A percentile compares a stretch with the other conserved stretches of the same genome.
Evolutionary conservation across 2,888 invertebrate species (phyloP).

Genomic region (Pelosia muscerda): DNA sequence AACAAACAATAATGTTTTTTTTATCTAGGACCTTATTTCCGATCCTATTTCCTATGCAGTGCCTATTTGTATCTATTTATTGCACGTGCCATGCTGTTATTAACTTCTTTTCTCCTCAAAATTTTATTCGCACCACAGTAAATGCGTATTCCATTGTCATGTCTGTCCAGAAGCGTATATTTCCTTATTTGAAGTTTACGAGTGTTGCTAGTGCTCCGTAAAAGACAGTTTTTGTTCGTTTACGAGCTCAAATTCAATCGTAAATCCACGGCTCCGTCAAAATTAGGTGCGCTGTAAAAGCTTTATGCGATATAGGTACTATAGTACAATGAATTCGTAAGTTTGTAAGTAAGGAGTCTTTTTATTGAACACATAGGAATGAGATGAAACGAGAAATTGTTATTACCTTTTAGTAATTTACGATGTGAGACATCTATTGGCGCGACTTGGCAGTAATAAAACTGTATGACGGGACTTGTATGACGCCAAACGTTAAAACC

Average conservation of each 20-base stretch:
- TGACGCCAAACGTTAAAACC: too few species aligned
- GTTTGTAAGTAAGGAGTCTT: conserved; percentile 6
- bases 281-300: conserved; percentile 35
- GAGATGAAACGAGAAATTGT: conserved; percentile 1
- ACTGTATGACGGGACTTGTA: neutral
- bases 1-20: too few species aligned
- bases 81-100: too few species aligned
- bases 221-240: conserved; percentile 33
- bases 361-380: conserved; percentile 15
- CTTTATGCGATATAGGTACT: conserved; percentile 19
- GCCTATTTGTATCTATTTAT: too few species aligned
- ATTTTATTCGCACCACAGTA: neutral
- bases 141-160: neutral
- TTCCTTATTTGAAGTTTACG: conserved; percentile 31
- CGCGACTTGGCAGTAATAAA: neutral
- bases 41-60: too few species aligned
- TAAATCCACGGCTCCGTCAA: conserved; percentile 30
- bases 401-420: conserved; percentile 4
- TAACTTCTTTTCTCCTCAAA: too few species aligned
- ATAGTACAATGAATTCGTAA: conserved; percentile 18
- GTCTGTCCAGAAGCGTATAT: conserved; percentile 10
- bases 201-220: conserved; percentile 26
- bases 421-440: conserved; percentile 4
- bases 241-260: conserved; percentile 36
- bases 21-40: too few species aligned